These are phyloP conservation scores for Pelosia muscerda DNA, from an alignment of 2,888 invertebrate genomes.

Conservation along the genomic window DNA sequence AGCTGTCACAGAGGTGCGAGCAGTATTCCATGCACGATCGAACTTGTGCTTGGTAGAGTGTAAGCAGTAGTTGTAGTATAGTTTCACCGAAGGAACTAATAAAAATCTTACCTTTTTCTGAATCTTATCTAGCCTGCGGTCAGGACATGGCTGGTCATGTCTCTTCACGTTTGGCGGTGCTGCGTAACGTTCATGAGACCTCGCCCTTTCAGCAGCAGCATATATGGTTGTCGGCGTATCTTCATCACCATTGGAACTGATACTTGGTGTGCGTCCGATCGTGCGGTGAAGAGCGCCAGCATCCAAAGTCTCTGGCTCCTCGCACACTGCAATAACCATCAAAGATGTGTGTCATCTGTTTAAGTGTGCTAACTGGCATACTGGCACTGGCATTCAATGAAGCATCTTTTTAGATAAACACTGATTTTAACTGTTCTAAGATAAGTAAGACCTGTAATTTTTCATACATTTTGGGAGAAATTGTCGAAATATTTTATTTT, in stretches of 20 bases:
- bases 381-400: constrained; percentile 14
- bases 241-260: constrained; percentile 35
- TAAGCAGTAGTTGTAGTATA: too few relatives aligned
- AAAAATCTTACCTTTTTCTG: constrained; percentile 80
- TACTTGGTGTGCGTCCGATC: constrained; percentile 53
- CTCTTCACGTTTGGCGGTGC: constrained; percentile 64
- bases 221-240: constrained; percentile 51
- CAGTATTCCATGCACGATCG: too few relatives aligned
- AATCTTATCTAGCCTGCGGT: constrained; percentile 78
- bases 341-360: constrained; percentile 21
- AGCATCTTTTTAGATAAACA: constrained; percentile 5
- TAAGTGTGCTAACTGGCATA: constrained; percentile 21
- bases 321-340: constrained; percentile 62
- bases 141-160: constrained; percentile 72
- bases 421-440: background rate
- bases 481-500: background rate
- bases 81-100: too few relatives aligned
- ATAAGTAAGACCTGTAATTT: background rate
- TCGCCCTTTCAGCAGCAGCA: constrained; percentile 65
- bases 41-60: too few relatives aligned
- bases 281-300: constrained; percentile 64
- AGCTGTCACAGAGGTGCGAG: too few relatives aligned
- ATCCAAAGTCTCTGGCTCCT: constrained; percentile 73
- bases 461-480: background rate
- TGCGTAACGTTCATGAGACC: constrained; percentile 75